Percentiles rank a stretch among this genome's conserved stretches.
Conservation (phyloP, 1,140 invertebrate genomes). For the Drosophila nebulosa region DNA sequence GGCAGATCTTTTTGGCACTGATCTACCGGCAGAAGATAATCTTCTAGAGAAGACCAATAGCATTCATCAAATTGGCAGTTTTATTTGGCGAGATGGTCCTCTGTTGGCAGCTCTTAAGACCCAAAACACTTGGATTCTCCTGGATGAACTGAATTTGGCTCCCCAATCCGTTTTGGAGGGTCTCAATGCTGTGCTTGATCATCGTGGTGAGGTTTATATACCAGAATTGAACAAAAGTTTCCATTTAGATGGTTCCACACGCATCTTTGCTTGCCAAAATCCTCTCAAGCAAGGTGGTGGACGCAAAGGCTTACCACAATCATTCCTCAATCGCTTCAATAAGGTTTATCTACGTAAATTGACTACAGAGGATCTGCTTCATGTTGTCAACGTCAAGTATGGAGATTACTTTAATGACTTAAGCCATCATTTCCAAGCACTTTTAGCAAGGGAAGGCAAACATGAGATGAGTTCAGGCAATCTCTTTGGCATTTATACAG, state of each 20-base stretch:
- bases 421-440: slow-evolving; percentile 28
- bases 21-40: slow-evolving; percentile 95
- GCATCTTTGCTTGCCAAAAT: slow-evolving; percentile 99
- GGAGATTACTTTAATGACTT: slow-evolving; percentile 50
- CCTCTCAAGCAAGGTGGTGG: slow-evolving; percentile 97
- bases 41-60: slow-evolving; percentile 29
- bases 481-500: slow-evolving; percentile 52
- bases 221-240: slow-evolving; percentile 96
- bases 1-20: slow-evolving; percentile 98
- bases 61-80: slow-evolving; percentile 87
- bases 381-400: slow-evolving; percentile 73
- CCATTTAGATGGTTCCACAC: slow-evolving; percentile 87
- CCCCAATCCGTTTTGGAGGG: slow-evolving; percentile 99
- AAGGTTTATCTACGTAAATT: slow-evolving; percentile 95
- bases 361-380: slow-evolving; percentile 87
- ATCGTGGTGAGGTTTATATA: slow-evolving; percentile 97
- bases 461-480: slow-evolving; percentile 10
- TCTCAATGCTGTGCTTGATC: slow-evolving; percentile 98
- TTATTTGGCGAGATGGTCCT: slow-evolving; percentile 98
- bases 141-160: slow-evolving; percentile 99
- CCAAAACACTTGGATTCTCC: slow-evolving; percentile 94
- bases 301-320: slow-evolving; percentile 96
- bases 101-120: slow-evolving; percentile 95
- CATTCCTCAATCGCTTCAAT: slow-evolving; percentile 98
- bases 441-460: slow-evolving; percentile 2